A percentile compares a stretch with the other conserved stretches of the same genome.
These are phyloP conservation scores for Lycodopsis pacificus DNA, from an alignment of 2,797 vertebrate species.

Conservation along the genomic window DNA sequence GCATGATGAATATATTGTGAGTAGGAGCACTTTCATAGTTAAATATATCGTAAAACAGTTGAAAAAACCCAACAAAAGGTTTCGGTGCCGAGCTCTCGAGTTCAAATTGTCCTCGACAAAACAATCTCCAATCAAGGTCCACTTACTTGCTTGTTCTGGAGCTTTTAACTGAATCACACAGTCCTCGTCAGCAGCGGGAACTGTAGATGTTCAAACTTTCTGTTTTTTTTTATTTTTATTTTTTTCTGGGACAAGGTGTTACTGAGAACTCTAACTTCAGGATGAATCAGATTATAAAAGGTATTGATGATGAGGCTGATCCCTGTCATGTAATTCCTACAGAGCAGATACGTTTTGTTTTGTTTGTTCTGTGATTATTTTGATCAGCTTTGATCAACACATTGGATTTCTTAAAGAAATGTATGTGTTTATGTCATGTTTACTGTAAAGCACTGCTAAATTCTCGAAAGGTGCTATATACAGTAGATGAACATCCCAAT, in stretches of 20 bases:
- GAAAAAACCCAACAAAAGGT: background rate
- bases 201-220: background rate
- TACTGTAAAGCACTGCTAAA: background rate
- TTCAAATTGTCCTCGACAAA: slow-evolving; percentile 1
- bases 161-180: background rate
- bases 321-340: background rate
- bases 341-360: background rate
- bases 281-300: background rate
- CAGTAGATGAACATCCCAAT: slow-evolving; percentile 1
- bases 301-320: background rate
- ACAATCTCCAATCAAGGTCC: background rate
- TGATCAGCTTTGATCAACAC: background rate
- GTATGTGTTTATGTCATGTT: background rate
- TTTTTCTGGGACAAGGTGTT: background rate
- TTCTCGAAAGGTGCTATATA: background rate
- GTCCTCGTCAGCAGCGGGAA: background rate
- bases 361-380: background rate
- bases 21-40: background rate
- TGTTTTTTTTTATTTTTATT: too few species aligned
- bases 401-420: background rate
- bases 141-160: background rate
- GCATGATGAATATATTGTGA: background rate
- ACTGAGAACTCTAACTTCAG: background rate
- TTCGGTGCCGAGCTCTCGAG: background rate
- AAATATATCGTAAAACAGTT: background rate